These are phyloP conservation scores for Poecile atricapillus DNA, from an alignment of 2,113 vertebrate species.

Conservation along the genomic window DNA sequence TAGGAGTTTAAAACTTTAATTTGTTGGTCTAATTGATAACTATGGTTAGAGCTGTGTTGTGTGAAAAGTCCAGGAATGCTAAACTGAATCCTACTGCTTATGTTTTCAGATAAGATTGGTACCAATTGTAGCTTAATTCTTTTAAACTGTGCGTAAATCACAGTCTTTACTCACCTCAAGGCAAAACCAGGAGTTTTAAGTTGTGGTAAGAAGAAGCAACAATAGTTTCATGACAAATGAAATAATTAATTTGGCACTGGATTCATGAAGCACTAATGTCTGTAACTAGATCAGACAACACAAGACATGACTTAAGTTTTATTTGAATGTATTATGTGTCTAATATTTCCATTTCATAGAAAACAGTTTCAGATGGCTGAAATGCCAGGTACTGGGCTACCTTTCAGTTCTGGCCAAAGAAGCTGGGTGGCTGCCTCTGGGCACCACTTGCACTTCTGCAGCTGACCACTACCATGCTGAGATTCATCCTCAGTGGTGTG, in stretches of 20 bases:
- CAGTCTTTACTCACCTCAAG: background rate
- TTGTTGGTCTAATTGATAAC: background rate
- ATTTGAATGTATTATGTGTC: background rate
- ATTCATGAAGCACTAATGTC: background rate
- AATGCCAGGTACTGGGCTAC: background rate
- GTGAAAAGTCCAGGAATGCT: background rate
- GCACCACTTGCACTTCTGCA: rapidly evolving
- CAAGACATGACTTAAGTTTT: background rate
- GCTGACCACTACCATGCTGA: background rate
- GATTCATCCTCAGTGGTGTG: background rate
- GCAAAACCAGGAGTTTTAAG: background rate
- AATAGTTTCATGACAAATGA: background rate
- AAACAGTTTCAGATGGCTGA: background rate
- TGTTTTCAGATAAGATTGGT: background rate
- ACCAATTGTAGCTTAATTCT: background rate
- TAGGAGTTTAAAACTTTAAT: background rate
- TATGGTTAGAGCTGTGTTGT: background rate
- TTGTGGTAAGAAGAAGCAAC: background rate
- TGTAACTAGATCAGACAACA: background rate
- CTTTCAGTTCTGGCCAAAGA: background rate
- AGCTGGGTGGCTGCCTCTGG: background rate
- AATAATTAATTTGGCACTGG: background rate
- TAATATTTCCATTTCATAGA: background rate
- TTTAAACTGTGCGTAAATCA: background rate
- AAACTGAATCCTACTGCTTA: background rate